Conservation (phyloP, 2,888 invertebrate species). For the Euzophera pinguis region DNA sequence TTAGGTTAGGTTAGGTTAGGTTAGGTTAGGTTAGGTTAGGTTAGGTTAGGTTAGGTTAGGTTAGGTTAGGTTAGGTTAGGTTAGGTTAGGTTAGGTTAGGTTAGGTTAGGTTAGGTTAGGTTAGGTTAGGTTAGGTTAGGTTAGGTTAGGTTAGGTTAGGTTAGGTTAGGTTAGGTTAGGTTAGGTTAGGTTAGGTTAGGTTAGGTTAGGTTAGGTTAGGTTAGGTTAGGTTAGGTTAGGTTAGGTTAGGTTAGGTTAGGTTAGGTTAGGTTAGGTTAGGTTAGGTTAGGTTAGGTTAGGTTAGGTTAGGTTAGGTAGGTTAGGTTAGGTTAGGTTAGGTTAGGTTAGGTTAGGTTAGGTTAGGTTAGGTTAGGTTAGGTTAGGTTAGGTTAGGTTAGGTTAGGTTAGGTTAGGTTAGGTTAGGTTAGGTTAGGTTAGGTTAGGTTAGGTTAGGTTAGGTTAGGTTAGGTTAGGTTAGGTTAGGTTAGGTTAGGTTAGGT, state of each 20-base stretch:
- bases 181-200: neutral
- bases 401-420: neutral
- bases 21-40: conserved; percentile 14
- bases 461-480: neutral
- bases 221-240: neutral
- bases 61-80: neutral
- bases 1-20: conserved; percentile 7
- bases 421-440: neutral
- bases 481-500: neutral
- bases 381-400: neutral
- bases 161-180: neutral
- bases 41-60: conserved; percentile 5
- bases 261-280: neutral
- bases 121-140: neutral
- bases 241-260: neutral
- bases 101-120: neutral
- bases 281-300: neutral
- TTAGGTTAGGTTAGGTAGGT: conserved; percentile 6
- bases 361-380: neutral
- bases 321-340: neutral
- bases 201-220: neutral
- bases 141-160: neutral
- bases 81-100: neutral
- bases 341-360: neutral
- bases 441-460: neutral